phyloP scores from a whole-genome alignment of 2,113 vertebrate species.

The Ariopsis seemanni region DNA sequence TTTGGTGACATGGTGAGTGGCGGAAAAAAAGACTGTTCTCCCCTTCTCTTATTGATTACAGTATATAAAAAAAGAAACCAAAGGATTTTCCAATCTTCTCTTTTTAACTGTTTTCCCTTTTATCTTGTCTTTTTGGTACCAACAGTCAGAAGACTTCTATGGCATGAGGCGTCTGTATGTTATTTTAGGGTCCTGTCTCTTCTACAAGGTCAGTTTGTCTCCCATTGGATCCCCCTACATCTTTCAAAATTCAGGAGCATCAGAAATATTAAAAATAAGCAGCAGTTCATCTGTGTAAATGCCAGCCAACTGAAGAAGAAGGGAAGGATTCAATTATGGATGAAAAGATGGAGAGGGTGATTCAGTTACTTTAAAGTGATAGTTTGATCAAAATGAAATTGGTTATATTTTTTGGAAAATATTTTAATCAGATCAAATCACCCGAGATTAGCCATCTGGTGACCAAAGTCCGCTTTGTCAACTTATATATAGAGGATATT shows the following conservation, averaged over 20 bases:
- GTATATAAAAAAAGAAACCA: not conserved
- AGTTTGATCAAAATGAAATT: not conserved
- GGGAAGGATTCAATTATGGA: constrained; percentile 19
- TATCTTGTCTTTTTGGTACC: not conserved
- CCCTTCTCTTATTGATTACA: not conserved
- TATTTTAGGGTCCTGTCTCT: constrained; percentile 90
- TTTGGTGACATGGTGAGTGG: constrained; percentile 92
- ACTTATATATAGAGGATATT: not conserved
- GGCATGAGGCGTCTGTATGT: constrained; percentile 88
- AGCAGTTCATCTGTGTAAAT: not conserved
- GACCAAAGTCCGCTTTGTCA: not conserved
- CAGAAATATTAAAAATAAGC: not conserved
- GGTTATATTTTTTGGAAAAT: no score
- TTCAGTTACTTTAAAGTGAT: not conserved
- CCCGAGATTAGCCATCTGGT: not conserved
- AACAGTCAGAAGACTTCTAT: constrained; percentile 91
- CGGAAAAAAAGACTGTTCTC: not conserved
- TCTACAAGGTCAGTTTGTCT: constrained; percentile 85
- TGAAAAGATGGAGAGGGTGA: constrained; percentile 11
- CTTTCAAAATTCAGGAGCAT: not conserved
- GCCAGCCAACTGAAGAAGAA: not conserved
- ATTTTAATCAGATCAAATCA: not conserved
- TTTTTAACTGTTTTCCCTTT: not conserved
- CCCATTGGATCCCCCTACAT: not conserved
- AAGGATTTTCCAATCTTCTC: not conserved